Percentiles rank a stretch among this genome's conserved stretches.
phyloP scores from a whole-genome alignment of 2,888 invertebrate genomes.

The Sinhomidia bicolor region DNA sequence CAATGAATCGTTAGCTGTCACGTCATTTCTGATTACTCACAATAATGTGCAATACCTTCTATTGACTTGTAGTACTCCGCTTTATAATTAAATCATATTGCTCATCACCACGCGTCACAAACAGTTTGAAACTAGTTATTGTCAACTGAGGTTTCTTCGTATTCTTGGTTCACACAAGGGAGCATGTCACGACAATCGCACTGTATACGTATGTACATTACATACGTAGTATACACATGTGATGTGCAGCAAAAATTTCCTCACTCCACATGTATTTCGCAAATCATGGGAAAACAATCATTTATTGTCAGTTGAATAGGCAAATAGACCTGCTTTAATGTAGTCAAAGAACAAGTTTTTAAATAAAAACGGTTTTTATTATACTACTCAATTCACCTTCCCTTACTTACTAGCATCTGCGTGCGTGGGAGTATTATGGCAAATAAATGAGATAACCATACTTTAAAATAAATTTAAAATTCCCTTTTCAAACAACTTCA shows the following conservation, averaged over 20 bases:
- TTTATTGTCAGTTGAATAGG: constrained; percentile 26
- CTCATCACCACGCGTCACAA: not conserved
- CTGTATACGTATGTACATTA: no score
- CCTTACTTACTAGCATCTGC: not conserved
- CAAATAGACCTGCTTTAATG: not conserved
- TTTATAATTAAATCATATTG: not conserved
- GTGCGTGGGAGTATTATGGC: constrained; percentile 32
- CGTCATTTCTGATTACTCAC: constrained; percentile 24
- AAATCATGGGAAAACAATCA: constrained; percentile 38
- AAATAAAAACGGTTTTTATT: not conserved
- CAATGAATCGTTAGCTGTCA: constrained; percentile 24
- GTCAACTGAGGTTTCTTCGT: constrained; percentile 12
- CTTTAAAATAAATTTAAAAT: constrained; percentile 13
- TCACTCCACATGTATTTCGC: not conserved
- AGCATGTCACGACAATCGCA: not conserved
- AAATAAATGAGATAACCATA: constrained; percentile 50
- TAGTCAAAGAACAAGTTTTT: not conserved
- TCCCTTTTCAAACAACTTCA: constrained; percentile 31
- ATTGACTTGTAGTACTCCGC: not conserved
- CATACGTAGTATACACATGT: not conserved
- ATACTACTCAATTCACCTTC: not conserved
- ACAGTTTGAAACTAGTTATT: constrained; percentile 30
- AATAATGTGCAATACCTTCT: not conserved
- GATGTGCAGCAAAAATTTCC: constrained; percentile 16
- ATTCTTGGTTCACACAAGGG: not conserved